Percentiles rank a stretch among this genome's conserved stretches.
Evolutionary conservation across 2,888 invertebrate species (phyloP).

Genomic region (Ellobium chinense): DNA sequence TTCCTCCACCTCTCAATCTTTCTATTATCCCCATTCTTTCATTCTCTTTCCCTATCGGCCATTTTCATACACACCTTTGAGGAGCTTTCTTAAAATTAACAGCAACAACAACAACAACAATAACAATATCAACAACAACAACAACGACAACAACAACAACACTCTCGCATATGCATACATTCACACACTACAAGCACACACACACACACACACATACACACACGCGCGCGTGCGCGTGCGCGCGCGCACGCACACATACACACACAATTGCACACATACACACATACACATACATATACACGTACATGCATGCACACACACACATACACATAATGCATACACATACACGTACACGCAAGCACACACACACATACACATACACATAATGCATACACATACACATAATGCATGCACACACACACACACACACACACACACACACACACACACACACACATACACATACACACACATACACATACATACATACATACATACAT

Average conservation of each 20-base stretch:
- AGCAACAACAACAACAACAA: no score
- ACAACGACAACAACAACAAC: no score
- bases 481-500: slow-evolving; percentile 24
- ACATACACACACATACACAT: slow-evolving; percentile 14
- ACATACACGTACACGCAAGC: background rate
- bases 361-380: slow-evolving; percentile 19
- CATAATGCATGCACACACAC: background rate
- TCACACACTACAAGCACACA: no score
- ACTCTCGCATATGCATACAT: no score
- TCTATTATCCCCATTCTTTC: no score
- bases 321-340: slow-evolving; percentile 4
- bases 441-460: slow-evolving; percentile 9
- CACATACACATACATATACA: background rate
- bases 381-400: slow-evolving; percentile 22
- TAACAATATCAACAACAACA: no score
- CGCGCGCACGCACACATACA: background rate
- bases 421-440: slow-evolving; percentile 3
- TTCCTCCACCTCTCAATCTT: no score
- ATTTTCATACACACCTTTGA: no score
- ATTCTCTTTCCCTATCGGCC: no score
- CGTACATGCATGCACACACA: background rate
- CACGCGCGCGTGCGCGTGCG: background rate
- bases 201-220: no score
- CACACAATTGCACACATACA: background rate
- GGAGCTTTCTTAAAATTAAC: no score